Evolutionary conservation across 2,113 vertebrate genomes (phyloP).

Genomic region (Neomonachus schauinslandi): DNA sequence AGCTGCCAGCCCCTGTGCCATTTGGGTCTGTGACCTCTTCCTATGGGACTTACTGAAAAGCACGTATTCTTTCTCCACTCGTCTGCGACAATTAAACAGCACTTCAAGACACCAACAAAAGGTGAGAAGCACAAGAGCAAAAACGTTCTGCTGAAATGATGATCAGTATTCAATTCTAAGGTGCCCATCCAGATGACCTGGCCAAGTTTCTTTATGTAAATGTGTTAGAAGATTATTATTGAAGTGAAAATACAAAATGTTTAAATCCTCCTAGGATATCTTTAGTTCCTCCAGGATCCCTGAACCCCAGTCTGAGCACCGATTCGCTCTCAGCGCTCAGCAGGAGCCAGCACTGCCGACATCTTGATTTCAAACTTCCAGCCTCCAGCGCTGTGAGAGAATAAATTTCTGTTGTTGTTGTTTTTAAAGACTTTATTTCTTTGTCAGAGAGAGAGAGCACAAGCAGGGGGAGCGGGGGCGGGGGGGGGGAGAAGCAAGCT

Average conservation of each 20-base stretch:
- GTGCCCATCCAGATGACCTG: not conserved
- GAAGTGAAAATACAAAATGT: not conserved
- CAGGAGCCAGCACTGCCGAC: not conserved
- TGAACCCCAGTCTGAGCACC: not conserved
- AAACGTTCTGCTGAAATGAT: not conserved
- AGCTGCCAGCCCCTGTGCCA: not conserved
- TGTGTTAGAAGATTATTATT: not conserved
- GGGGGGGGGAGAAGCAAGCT: too few relatives aligned
- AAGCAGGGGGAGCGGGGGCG: too few relatives aligned
- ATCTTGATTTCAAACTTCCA: not conserved
- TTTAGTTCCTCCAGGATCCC: not conserved
- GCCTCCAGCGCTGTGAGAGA: not conserved
- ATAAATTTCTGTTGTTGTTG: not conserved
- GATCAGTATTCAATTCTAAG: not conserved
- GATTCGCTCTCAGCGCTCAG: not conserved
- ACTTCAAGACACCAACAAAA: not conserved
- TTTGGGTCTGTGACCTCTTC: not conserved
- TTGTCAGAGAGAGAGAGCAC: too few relatives aligned
- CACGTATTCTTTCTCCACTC: not conserved
- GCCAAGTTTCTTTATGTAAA: not conserved
- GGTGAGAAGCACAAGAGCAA: not conserved
- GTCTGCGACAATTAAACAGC: not conserved
- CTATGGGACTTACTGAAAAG: not conserved
- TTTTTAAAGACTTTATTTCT: too few relatives aligned
- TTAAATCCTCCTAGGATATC: not conserved